Evolutionary conservation across 1,140 invertebrate species (phyloP).

Genomic region (Cryptotermes secundus): DNA sequence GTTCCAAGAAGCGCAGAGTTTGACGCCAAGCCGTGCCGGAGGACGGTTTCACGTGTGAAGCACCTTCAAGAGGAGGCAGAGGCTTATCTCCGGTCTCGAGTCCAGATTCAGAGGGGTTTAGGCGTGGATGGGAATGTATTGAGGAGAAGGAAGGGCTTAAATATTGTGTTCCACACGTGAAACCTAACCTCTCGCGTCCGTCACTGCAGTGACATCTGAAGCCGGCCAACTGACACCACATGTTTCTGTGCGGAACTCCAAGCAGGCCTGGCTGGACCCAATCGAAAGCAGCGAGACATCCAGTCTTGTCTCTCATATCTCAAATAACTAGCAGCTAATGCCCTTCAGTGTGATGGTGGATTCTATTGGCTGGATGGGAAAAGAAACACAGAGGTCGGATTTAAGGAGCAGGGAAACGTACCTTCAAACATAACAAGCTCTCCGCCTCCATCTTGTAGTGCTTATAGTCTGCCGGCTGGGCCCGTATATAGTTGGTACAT

Average conservation of each 20-base stretch:
- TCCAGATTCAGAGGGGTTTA: not conserved
- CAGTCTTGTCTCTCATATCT: not conserved
- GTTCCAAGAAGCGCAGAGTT: too few species aligned
- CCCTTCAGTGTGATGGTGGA: conserved; percentile 7
- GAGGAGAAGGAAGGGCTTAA: not conserved
- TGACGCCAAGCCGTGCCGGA: not conserved
- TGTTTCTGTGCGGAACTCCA: not conserved
- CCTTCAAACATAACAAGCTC: not conserved
- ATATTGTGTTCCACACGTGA: conserved; percentile 2
- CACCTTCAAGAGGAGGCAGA: not conserved
- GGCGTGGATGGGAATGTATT: not conserved
- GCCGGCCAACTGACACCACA: not conserved
- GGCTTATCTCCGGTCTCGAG: not conserved
- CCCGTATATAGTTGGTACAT: too few species aligned
- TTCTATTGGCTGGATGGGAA: conserved; percentile 13
- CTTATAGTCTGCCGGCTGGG: not conserved
- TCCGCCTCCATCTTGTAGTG: conserved; percentile 1
- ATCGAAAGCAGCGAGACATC: not conserved
- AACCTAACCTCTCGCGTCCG: not conserved
- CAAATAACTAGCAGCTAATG: not conserved
- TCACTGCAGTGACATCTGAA: not conserved
- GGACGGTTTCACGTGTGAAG: not conserved
- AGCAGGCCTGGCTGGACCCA: not conserved
- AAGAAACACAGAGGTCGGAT: conserved; percentile 10
- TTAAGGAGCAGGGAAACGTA: not conserved